Evolutionary conservation across 2,797 vertebrate species (phyloP), one percentile per base, ranked within the genome.

Genomic region (Diglossa cyanea): DNA sequence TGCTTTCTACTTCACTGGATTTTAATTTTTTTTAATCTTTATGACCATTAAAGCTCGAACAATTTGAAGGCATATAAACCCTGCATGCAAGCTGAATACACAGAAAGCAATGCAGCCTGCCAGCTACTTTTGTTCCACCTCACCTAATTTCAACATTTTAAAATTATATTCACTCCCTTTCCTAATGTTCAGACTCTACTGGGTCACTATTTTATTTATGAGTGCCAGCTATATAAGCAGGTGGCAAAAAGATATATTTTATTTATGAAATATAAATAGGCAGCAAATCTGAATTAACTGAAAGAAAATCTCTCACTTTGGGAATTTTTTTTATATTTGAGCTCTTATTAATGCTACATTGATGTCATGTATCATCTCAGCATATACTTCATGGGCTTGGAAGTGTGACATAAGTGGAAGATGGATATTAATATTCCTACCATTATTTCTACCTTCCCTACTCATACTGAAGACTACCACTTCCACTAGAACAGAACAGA

Each of bases 11-110:
- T 86, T 84, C 68, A 70, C 62, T 78, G 54, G 33, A 53, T 91
- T 91, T 93, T 90, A 87, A 51, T 84, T 95, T 86, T 86, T 91
- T 60, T n/a, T 86, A 75, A 88, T 62, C 83, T 89, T 93, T 91
- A 85, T 39, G 62, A 28, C 58, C 42, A 35, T 45, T 90, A 86
- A 92, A 86, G 47, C 76, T 81, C 79, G 68, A 93, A 86, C 58
- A 86, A 82, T 88, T 70, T 71, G 31, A 74, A 90, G 44, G 40
- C 47, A 53, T 67, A 83, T 86, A 86, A 95, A 90, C 75, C 51
- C 61, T 9, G 23, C 33, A 4, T 72, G 60, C 42, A 89, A 72
- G 72, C 37, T 73, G 71, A 79, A 65, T 21, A 45, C 31, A 37
- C 33, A 74, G 45, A 67, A 86, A 86, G 76, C 23, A 72, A 13